These are phyloP conservation scores for Odontophorus gujanensis DNA, from an alignment of 2,113 vertebrate species.

Conservation along the genomic window DNA sequence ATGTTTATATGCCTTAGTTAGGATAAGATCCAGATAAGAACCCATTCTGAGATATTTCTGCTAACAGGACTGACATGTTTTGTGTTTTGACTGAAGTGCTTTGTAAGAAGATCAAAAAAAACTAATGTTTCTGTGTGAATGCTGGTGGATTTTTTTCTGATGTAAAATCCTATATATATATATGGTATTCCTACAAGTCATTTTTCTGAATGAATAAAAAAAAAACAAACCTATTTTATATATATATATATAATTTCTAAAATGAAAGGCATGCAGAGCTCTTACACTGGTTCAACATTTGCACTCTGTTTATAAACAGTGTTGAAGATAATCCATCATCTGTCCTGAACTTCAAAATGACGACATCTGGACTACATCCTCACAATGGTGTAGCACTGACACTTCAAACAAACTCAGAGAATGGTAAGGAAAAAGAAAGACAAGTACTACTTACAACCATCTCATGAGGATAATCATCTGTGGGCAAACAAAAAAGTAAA, in stretches of 20 bases:
- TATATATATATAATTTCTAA: neutral
- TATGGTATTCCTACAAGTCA: neutral
- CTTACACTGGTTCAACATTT: neutral
- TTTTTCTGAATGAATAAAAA: neutral
- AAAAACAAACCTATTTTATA: neutral
- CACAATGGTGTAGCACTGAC: neutral
- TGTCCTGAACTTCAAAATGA: constrained; percentile 18
- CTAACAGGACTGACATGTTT: neutral
- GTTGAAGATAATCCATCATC: constrained; percentile 5
- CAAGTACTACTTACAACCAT: neutral
- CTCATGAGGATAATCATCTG: neutral
- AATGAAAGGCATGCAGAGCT: neutral
- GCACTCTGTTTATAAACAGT: constrained; percentile 24
- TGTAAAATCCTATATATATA: neutral
- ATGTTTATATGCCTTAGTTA: neutral
- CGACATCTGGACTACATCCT: constrained; percentile 47
- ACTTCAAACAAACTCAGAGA: constrained; percentile 53
- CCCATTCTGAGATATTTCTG: neutral
- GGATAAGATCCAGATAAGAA: neutral
- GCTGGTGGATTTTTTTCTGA: neutral
- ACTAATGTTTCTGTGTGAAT: neutral
- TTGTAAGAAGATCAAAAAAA: neutral
- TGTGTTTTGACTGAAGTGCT: neutral
- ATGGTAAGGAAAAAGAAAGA: neutral
- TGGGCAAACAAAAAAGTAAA: constrained; percentile 31